These are phyloP conservation scores for Falcunculus frontatus DNA, from an alignment of 2,113 vertebrate species.

Conservation along the genomic window DNA sequence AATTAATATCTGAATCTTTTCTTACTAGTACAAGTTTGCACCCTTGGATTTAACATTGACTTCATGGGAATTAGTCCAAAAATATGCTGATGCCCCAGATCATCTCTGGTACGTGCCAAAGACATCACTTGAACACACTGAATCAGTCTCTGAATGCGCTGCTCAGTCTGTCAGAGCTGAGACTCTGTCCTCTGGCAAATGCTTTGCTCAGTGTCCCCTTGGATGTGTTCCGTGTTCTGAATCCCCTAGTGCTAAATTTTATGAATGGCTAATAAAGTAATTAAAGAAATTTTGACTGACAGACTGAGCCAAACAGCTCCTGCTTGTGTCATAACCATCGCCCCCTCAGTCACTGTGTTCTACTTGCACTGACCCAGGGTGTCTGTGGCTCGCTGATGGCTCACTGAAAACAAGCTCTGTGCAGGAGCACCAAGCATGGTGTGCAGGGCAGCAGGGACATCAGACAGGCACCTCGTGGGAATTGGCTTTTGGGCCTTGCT, in stretches of 20 bases:
- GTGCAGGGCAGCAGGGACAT: background rate
- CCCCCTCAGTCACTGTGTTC: background rate
- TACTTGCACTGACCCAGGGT: fast-evolving
- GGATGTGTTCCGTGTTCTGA: background rate
- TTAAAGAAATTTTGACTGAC: background rate
- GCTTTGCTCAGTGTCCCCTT: background rate
- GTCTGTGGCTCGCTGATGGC: background rate
- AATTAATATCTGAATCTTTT: background rate
- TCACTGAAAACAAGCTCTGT: background rate
- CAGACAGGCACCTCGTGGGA: background rate
- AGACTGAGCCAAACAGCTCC: background rate
- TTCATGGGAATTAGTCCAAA: background rate
- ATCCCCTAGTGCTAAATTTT: background rate
- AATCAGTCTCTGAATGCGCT: background rate
- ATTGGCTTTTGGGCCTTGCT: background rate
- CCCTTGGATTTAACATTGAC: background rate
- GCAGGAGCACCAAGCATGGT: fast-evolving
- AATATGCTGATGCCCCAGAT: background rate
- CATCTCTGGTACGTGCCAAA: background rate
- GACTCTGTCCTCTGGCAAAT: background rate
- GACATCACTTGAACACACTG: background rate
- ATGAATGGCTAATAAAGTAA: background rate
- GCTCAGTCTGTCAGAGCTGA: background rate
- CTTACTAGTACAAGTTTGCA: background rate
- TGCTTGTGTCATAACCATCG: background rate